phyloP scores from a whole-genome alignment of 2,113 vertebrate genomes.

The Probosciger aterrimus region DNA sequence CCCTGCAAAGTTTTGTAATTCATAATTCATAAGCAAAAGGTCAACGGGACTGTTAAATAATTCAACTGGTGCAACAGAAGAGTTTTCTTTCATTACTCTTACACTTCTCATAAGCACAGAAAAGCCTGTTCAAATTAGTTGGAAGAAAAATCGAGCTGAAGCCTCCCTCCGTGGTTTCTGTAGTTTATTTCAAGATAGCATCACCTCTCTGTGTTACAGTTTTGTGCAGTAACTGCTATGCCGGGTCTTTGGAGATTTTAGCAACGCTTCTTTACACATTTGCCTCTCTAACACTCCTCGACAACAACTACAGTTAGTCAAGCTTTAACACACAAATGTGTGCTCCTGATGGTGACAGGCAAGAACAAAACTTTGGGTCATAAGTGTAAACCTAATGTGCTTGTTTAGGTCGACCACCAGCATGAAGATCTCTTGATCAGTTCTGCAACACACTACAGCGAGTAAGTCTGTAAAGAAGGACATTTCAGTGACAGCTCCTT shows the following conservation, averaged over 20 bases:
- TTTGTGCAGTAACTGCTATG: not conserved
- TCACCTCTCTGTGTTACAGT: not conserved
- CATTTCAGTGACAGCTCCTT: not conserved
- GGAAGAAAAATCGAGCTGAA: not conserved
- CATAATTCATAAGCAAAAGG: not conserved
- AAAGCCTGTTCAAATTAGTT: not conserved
- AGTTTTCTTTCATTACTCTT: not conserved
- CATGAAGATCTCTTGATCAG: not conserved
- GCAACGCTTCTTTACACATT: not conserved
- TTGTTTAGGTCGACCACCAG: rapidly evolving
- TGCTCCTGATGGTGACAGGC: not conserved
- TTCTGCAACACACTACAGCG: rapidly evolving
- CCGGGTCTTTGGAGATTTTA: not conserved
- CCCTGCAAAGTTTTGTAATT: not conserved
- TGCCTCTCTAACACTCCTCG: not conserved
- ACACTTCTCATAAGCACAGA: not conserved
- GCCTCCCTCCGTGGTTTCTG: not conserved
- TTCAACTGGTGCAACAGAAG: not conserved
- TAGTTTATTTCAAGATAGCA: not conserved
- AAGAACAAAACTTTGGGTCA: not conserved
- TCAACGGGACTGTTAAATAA: not conserved
- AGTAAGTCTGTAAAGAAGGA: not conserved
- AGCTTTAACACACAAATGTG: rapidly evolving
- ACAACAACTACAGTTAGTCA: not conserved
- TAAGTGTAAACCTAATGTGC: rapidly evolving